Percentiles rank a stretch among this genome's conserved stretches.
Conservation (phyloP, 2,888 invertebrate species). For the Lumbricus terrestris region DNA sequence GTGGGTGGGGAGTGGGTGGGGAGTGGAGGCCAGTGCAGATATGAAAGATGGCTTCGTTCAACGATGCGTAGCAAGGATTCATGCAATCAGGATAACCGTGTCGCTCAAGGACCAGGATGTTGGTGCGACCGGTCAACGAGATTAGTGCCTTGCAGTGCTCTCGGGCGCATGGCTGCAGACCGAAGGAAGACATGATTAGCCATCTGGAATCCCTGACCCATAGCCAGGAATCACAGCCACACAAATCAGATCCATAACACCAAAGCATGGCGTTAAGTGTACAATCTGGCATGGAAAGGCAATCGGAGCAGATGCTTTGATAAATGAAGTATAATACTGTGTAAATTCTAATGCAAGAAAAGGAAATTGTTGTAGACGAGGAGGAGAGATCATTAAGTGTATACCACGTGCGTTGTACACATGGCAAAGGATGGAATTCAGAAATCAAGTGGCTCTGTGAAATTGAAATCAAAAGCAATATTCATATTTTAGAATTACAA, state of each 20-base stretch:
- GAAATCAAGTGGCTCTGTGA: too few relatives aligned
- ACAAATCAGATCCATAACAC: not conserved
- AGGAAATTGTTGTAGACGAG: too few relatives aligned
- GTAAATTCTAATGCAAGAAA: not conserved
- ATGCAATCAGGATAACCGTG: slow-evolving; percentile 3
- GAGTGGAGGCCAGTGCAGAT: not conserved
- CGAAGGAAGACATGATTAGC: not conserved
- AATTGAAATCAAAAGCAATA: too few relatives aligned
- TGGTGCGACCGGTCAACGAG: not conserved
- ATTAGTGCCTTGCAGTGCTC: too few relatives aligned
- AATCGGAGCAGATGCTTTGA: not conserved
- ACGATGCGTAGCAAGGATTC: not conserved
- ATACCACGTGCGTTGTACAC: not conserved
- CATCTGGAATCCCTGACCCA: slow-evolving; percentile 3
- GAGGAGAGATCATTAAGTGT: not conserved
- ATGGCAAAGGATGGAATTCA: too few relatives aligned
- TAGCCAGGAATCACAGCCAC: not conserved
- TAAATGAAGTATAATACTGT: not conserved
- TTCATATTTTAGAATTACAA: too few relatives aligned
- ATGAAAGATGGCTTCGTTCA: not conserved
- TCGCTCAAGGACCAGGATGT: not conserved
- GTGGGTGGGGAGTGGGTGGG: too few relatives aligned
- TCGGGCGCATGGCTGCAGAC: not conserved
- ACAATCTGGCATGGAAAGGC: not conserved
- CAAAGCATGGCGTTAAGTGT: not conserved